Evolutionary conservation across 2,888 invertebrate genomes (phyloP).

Genomic region (Hirtodrosophila trivittata): DNA sequence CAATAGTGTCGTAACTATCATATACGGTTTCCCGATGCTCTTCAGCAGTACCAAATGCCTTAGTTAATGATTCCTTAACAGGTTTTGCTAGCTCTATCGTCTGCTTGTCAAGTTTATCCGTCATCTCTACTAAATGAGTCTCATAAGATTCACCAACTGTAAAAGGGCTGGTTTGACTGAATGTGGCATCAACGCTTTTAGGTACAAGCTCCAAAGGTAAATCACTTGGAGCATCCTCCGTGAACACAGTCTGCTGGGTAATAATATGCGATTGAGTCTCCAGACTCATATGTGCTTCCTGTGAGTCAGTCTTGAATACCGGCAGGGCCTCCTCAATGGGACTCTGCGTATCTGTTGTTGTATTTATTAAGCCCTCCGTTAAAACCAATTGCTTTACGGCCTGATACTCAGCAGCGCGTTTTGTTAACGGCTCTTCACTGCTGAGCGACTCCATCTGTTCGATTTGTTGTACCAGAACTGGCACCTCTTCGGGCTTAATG

Average conservation of each 20-base stretch:
- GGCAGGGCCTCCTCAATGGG: conserved; percentile 86
- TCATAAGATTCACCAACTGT: conserved; percentile 55
- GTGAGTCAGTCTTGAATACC: conserved; percentile 81
- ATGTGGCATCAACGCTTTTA: conserved; percentile 35
- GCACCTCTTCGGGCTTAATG: conserved; percentile 81
- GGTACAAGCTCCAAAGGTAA: conserved; percentile 15
- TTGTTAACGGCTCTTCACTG: conserved; percentile 24
- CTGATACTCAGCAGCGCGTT: conserved; percentile 35
- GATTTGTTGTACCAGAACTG: conserved; percentile 68
- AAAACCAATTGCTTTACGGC: conserved; percentile 84
- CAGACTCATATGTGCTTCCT: conserved; percentile 86
- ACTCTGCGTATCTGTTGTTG: conserved; percentile 87
- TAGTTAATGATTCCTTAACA: conserved; percentile 84
- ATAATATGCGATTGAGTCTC: conserved; percentile 86
- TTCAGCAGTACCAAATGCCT: conserved; percentile 86
- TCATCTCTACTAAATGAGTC: conserved; percentile 43
- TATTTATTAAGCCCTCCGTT: conserved; percentile 86
- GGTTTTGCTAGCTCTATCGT: conserved; percentile 86
- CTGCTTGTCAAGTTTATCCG: conserved; percentile 24
- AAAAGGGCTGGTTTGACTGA: conserved; percentile 35
- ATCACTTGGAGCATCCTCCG: conserved; percentile 47
- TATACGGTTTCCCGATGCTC: conserved; percentile 86
- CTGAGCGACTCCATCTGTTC: conserved; percentile 56
- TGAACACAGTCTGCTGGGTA: conserved; percentile 85
- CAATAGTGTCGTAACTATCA: conserved; percentile 83